Percentiles rank a stretch among this genome's conserved stretches.
phyloP scores from a whole-genome alignment of 1,140 invertebrate genomes.

The Lepidurus packardi region DNA sequence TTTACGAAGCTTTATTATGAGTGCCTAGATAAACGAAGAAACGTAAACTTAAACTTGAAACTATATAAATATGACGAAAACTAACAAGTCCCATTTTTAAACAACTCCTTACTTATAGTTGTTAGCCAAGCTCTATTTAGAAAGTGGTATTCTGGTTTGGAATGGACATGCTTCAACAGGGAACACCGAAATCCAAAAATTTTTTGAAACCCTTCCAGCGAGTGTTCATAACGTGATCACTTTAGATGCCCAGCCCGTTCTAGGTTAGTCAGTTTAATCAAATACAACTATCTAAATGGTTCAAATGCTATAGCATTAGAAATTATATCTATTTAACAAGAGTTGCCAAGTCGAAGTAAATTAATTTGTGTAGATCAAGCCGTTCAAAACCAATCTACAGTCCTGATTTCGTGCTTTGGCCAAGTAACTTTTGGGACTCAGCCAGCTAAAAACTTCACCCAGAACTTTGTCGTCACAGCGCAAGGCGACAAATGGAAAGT shows the following conservation, averaged over 20 bases:
- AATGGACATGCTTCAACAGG: constrained; percentile 73
- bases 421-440: constrained; percentile 58
- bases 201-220: constrained; percentile 64
- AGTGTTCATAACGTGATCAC: constrained; percentile 63
- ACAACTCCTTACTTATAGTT: constrained; percentile 49
- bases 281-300: neutral
- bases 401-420: constrained; percentile 67
- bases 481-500: constrained; percentile 83
- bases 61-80: constrained; percentile 23
- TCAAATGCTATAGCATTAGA: neutral
- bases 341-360: no score
- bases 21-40: constrained; percentile 68
- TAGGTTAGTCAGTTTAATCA: constrained; percentile 48
- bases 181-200: constrained; percentile 69
- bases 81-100: constrained; percentile 21
- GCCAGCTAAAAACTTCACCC: constrained; percentile 59
- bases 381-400: constrained; percentile 60
- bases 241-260: constrained; percentile 70
- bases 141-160: constrained; percentile 72
- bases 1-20: constrained; percentile 78
- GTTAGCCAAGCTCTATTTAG: constrained; percentile 69
- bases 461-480: constrained; percentile 74
- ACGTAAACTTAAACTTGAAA: constrained; percentile 53
- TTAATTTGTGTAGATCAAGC: constrained; percentile 45
- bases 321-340: no score